Conservation (phyloP, 2,113 vertebrate genomes). For the Shinisaurus crocodilurus region DNA sequence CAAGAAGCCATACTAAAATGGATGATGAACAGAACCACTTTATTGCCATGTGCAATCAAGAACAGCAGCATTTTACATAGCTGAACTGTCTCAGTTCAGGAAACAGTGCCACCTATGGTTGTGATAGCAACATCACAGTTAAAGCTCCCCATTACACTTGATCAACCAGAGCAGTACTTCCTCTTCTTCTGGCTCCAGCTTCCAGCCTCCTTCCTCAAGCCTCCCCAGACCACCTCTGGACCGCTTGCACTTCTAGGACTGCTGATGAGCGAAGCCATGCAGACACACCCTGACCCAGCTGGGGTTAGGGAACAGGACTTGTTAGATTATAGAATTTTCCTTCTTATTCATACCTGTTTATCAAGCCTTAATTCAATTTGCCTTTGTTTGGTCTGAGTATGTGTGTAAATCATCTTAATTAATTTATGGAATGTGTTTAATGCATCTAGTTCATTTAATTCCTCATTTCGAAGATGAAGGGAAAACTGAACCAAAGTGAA, state of each 20-base stretch:
- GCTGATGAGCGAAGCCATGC: neutral
- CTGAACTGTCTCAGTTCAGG: neutral
- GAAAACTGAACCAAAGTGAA: constrained; percentile 28
- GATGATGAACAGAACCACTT: neutral
- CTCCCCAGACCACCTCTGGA: neutral
- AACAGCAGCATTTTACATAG: neutral
- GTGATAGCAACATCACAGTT: neutral
- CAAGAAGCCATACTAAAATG: neutral
- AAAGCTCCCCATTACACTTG: neutral
- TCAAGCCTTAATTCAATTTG: constrained; percentile 33
- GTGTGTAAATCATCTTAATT: constrained; percentile 32
- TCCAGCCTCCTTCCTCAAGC: neutral
- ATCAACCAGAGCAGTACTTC: neutral
- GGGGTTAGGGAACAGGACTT: neutral
- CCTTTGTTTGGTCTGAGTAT: constrained; percentile 3
- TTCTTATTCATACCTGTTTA: constrained; percentile 13
- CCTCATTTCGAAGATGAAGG: constrained; percentile 13
- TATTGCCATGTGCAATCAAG: neutral
- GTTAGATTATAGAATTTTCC: neutral
- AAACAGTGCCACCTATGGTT: neutral
- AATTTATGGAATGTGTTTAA: constrained; percentile 36
- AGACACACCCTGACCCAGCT: neutral
- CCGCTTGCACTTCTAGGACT: neutral
- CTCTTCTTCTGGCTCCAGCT: neutral
- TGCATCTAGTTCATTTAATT: constrained; percentile 25